Conservation (phyloP, 2,888 invertebrate genomes). For the Octonoba sinensis region DNA sequence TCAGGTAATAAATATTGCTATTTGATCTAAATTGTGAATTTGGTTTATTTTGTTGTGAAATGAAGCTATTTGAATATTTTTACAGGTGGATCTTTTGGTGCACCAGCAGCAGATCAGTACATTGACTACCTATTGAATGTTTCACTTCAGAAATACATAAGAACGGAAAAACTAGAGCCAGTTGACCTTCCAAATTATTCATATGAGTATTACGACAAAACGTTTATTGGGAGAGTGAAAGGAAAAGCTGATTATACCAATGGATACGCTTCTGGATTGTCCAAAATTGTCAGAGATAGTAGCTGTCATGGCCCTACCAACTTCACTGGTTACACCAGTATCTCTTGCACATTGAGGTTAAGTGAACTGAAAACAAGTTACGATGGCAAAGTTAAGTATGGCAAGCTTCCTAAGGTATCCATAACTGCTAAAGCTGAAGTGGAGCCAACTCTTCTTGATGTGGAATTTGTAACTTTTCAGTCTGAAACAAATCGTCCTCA, state of each 20-base stretch:
- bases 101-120: constrained; percentile 37
- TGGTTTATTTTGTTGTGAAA: not conserved
- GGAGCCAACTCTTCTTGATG: not conserved
- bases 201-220: constrained; percentile 42
- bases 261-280: constrained; percentile 28
- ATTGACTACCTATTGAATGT: constrained; percentile 42
- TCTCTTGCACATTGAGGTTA: constrained; percentile 47
- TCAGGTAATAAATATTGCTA: no score
- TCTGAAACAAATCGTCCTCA: not conserved
- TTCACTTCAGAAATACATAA: constrained; percentile 30
- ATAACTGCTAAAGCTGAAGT: constrained; percentile 35
- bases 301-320: constrained; percentile 37
- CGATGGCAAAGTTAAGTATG: constrained; percentile 46
- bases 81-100: constrained; percentile 29
- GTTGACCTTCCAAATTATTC: constrained; percentile 28
- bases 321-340: constrained; percentile 5
- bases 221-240: constrained; percentile 32
- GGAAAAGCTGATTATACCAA: constrained; percentile 55
- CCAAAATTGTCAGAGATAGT: constrained; percentile 7
- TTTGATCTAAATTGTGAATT: not conserved
- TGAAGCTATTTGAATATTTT: not conserved
- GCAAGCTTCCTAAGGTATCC: constrained; percentile 38
- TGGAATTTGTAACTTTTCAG: not conserved
- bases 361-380: constrained; percentile 27
- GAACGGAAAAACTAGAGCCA: constrained; percentile 36